These are phyloP conservation scores for Sminthurinus signatus DNA, from an alignment of 1,140 invertebrate genomes.

Conservation along the genomic window DNA sequence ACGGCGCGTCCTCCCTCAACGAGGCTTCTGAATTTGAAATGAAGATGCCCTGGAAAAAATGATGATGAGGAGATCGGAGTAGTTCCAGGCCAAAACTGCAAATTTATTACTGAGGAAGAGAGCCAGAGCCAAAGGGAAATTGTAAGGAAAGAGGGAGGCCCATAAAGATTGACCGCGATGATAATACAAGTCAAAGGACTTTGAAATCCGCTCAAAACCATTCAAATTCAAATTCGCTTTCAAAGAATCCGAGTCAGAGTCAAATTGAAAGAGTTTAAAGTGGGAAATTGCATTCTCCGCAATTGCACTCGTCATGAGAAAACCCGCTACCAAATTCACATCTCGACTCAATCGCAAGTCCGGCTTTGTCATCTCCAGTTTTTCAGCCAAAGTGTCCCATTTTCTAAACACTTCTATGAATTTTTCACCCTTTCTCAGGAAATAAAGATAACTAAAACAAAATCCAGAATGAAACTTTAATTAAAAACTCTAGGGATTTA, in stretches of 20 bases:
- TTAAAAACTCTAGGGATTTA: too few species aligned
- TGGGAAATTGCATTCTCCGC: constrained; percentile 14
- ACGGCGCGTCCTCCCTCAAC: not conserved
- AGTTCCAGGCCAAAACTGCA: constrained; percentile 30
- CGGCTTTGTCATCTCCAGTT: not conserved
- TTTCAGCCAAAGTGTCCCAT: not conserved
- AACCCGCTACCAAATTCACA: not conserved
- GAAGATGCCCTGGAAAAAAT: constrained; percentile 12
- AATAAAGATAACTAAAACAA: not conserved
- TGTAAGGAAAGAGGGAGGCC: constrained; percentile 9
- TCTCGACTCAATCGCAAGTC: not conserved
- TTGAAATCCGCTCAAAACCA: not conserved
- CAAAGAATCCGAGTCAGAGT: not conserved
- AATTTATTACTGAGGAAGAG: constrained; percentile 28
- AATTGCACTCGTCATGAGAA: constrained; percentile 6
- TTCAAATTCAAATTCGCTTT: not conserved
- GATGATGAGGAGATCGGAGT: constrained; percentile 22
- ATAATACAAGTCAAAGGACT: constrained; percentile 16
- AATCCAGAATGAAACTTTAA: not conserved
- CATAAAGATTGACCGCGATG: not conserved
- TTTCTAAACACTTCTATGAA: not conserved
- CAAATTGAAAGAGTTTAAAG: not conserved
- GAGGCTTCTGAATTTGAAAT: constrained; percentile 11
- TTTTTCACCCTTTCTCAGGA: not conserved
- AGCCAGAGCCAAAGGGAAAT: constrained; percentile 3